Evolutionary conservation across 2,113 vertebrate species (phyloP).

Genomic region (Prunella fulvescens): DNA sequence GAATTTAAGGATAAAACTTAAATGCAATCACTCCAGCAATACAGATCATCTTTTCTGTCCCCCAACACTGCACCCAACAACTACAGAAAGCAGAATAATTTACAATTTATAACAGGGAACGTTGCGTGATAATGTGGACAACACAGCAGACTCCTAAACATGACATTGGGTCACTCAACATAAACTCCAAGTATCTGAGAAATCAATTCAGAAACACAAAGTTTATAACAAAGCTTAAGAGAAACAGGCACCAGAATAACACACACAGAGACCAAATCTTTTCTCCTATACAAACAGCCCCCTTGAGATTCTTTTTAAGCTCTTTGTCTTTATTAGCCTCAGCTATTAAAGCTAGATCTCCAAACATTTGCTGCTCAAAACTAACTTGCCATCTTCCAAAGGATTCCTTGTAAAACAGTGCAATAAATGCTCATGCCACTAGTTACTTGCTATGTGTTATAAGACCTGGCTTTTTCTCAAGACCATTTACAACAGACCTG

Average conservation of each 20-base stretch:
- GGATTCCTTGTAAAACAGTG: not conserved
- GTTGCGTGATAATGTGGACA: not conserved
- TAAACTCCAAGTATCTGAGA: not conserved
- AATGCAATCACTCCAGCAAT: not conserved
- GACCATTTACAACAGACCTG: not conserved
- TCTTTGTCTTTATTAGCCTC: not conserved
- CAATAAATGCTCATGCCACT: not conserved
- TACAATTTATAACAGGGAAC: accelerated
- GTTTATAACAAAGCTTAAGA: constrained; percentile 12
- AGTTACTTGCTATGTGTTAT: not conserved
- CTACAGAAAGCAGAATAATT: not conserved
- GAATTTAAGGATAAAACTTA: not conserved
- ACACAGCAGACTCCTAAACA: not conserved
- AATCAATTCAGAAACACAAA: not conserved
- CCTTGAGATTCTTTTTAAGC: not conserved
- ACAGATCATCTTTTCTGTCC: not conserved
- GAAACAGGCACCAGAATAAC: constrained; percentile 9
- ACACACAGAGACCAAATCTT: not conserved
- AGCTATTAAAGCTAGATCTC: not conserved
- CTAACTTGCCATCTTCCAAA: not conserved
- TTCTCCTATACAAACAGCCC: not conserved
- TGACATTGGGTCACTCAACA: not conserved
- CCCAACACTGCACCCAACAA: not conserved
- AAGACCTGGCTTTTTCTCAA: not conserved
- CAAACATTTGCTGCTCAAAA: constrained; percentile 3